These are phyloP conservation scores for Chrysolina americana DNA, from an alignment of 2,888 invertebrate genomes.

Conservation along the genomic window DNA sequence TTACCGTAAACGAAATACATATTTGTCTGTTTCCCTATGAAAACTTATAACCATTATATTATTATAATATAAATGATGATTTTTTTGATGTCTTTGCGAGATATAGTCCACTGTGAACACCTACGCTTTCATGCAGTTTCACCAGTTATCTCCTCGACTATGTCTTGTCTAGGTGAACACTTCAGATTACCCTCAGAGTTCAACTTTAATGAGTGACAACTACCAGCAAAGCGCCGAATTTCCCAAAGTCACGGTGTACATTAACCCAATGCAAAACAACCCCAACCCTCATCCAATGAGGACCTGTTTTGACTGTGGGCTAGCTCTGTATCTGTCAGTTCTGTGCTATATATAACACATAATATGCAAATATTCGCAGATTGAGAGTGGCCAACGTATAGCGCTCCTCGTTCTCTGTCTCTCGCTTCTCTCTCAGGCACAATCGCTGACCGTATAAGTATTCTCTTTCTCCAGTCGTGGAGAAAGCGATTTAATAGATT, in stretches of 20 bases:
- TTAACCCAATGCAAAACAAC: slow-evolving; percentile 47
- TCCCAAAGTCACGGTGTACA: slow-evolving; percentile 42
- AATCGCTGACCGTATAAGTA: slow-evolving; percentile 37
- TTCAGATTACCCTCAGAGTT: slow-evolving; percentile 8
- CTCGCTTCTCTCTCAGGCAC: slow-evolving; percentile 47
- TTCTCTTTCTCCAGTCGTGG: neutral
- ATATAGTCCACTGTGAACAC: neutral
- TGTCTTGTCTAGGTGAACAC: slow-evolving; percentile 1
- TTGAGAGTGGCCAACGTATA: slow-evolving; percentile 49
- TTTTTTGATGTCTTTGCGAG: no score
- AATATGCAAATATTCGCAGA: slow-evolving; percentile 52
- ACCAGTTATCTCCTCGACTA: slow-evolving; percentile 14
- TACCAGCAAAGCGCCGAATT: slow-evolving; percentile 36
- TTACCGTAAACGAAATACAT: no score
- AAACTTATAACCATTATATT: no score
- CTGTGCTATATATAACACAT: slow-evolving; percentile 50
- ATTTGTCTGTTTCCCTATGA: no score
- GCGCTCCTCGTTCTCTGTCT: slow-evolving; percentile 32
- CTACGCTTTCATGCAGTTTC: neutral
- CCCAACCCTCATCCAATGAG: slow-evolving; percentile 41
- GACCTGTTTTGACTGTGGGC: slow-evolving; percentile 47
- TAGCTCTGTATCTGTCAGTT: slow-evolving; percentile 51
- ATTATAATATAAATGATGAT: no score
- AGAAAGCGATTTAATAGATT: neutral
- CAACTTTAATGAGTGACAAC: slow-evolving; percentile 31